Conservation (phyloP, 2,888 invertebrate genomes). For the Alitta virens region DNA sequence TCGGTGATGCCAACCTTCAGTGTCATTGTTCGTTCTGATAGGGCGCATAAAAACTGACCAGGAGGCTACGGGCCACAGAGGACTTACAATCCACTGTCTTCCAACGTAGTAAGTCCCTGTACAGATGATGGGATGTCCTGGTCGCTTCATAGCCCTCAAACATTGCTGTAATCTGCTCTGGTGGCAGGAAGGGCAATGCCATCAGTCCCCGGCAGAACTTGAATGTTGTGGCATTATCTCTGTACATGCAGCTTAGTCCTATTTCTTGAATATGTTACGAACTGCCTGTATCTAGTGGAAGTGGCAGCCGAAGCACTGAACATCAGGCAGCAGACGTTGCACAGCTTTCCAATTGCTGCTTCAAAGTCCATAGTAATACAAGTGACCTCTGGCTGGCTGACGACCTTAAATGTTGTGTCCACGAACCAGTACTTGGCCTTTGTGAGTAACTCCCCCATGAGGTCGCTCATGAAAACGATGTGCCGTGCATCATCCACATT, state of each 20-base stretch:
- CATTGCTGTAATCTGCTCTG: background rate
- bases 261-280: too few species aligned
- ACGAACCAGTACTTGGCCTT: too few species aligned
- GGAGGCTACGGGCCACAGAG: background rate
- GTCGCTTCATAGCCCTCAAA: background rate
- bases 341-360: too few species aligned
- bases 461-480: background rate
- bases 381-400: background rate
- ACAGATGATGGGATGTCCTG: background rate
- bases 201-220: background rate
- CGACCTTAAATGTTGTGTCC: background rate
- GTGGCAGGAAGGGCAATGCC: background rate
- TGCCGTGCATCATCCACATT: background rate
- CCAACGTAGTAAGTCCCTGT: background rate
- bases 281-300: too few species aligned
- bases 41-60: background rate
- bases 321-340: too few species aligned
- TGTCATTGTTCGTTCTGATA: background rate
- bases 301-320: too few species aligned
- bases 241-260: too few species aligned
- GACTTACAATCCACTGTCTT: background rate
- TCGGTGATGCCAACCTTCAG: slow-evolving; percentile 1
- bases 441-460: too few species aligned
- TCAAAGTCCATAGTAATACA: background rate
- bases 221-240: too few species aligned